phyloP scores from a whole-genome alignment of 2,113 vertebrate genomes.

The Platichthys flesus region DNA sequence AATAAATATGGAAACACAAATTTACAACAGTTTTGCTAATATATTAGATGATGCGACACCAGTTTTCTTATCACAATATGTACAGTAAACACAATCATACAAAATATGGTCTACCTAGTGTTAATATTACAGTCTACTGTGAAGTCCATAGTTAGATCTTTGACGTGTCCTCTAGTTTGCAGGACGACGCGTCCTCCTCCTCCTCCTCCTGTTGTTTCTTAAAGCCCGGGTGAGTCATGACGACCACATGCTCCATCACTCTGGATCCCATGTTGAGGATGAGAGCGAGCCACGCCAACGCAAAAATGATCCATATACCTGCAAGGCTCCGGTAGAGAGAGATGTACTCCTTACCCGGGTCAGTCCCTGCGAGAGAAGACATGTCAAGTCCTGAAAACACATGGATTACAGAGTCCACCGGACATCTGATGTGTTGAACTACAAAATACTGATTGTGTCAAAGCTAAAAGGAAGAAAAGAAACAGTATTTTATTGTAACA shows the following conservation, averaged over 20 bases:
- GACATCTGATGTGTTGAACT: not conserved
- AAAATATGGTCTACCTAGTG: not conserved
- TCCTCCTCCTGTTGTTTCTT: conserved; percentile 67
- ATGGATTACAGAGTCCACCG: not conserved
- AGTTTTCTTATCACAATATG: not conserved
- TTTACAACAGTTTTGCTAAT: not conserved
- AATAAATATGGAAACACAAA: not conserved
- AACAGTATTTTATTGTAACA: not conserved
- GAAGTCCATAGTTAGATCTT: conserved; percentile 74
- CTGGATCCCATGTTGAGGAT: conserved; percentile 81
- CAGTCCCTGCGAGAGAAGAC: conserved; percentile 64
- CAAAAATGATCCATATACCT: conserved; percentile 81
- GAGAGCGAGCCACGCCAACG: conserved; percentile 79
- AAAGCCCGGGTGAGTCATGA: conserved; percentile 69
- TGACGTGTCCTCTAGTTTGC: conserved; percentile 79
- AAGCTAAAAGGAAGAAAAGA: not conserved
- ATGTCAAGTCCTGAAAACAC: no score
- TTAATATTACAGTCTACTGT: not conserved
- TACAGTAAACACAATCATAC: not conserved
- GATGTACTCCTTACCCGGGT: conserved; percentile 80
- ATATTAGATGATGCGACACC: conserved; percentile 2
- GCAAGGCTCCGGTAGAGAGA: conserved; percentile 81
- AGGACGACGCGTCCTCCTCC: conserved; percentile 58
- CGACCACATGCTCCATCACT: conserved; percentile 81
- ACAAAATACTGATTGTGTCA: not conserved